Evolutionary conservation across 2,113 vertebrate genomes (phyloP).

Genomic region (Salvelinus sp.): DNA sequence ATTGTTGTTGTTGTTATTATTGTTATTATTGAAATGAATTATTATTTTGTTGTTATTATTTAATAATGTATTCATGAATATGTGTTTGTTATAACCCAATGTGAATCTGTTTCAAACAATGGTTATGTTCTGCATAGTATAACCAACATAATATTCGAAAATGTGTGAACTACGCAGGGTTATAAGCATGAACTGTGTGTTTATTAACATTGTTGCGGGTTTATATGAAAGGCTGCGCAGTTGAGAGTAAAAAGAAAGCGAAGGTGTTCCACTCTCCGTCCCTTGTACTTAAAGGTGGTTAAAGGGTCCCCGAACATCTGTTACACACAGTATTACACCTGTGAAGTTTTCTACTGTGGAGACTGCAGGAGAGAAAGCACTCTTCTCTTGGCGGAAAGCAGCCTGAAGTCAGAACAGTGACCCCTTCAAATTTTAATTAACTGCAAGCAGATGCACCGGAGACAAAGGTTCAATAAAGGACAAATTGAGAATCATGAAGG

Average conservation of each 20-base stretch:
- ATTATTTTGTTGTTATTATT: not conserved
- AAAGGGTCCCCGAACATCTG: constrained; percentile 60
- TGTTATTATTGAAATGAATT: not conserved
- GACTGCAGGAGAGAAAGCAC: constrained; percentile 63
- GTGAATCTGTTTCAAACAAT: not conserved
- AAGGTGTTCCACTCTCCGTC: constrained; percentile 28
- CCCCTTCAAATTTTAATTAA: constrained; percentile 47
- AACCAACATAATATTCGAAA: too few relatives aligned
- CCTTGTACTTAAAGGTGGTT: constrained; percentile 62
- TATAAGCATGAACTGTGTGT: too few relatives aligned
- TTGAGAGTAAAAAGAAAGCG: constrained; percentile 50
- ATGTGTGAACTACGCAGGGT: too few relatives aligned
- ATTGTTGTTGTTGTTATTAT: constrained; percentile 18
- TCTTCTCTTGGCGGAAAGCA: constrained; percentile 49
- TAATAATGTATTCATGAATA: not conserved
- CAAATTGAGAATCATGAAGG: constrained; percentile 54
- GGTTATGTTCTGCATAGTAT: too few relatives aligned
- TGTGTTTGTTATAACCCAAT: not conserved
- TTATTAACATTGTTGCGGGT: too few relatives aligned
- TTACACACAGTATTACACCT: constrained; percentile 64
- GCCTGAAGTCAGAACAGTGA: constrained; percentile 54
- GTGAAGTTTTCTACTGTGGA: constrained; percentile 61
- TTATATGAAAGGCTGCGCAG: constrained; percentile 50
- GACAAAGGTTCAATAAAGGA: constrained; percentile 60
- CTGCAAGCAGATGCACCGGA: constrained; percentile 57